A percentile compares a stretch with the other conserved stretches of the same genome.
Evolutionary conservation across 2,797 vertebrate species (phyloP).

Genomic region (Uromys caudimaculatus): DNA sequence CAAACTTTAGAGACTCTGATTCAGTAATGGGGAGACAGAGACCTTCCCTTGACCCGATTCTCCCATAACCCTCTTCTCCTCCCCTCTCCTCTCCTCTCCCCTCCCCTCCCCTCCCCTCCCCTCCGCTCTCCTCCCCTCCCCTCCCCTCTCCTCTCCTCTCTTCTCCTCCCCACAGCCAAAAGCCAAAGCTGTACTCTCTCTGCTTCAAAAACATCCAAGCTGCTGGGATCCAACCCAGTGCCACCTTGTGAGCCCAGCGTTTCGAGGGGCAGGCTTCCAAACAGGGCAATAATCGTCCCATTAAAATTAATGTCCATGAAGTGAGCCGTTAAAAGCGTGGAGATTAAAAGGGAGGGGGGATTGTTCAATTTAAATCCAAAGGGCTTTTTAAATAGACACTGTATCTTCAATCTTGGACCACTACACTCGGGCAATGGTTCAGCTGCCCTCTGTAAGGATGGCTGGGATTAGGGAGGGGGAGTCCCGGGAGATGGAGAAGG

Average conservation of each 20-base stretch:
- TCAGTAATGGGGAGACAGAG: not conserved
- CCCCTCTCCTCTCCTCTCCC: not conserved
- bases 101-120: too few relatives aligned
- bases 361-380: constrained; percentile 80
- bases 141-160: too few relatives aligned
- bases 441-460: constrained; percentile 64
- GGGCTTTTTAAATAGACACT: constrained; percentile 82
- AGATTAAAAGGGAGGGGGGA: constrained; percentile 79
- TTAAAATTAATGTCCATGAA: constrained; percentile 85
- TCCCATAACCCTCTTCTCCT: not conserved
- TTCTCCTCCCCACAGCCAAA: not conserved
- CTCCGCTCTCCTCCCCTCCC: too few relatives aligned
- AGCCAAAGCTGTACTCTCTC: constrained; percentile 50
- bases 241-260: constrained; percentile 76
- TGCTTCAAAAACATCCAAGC: constrained; percentile 70
- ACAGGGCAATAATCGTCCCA: constrained; percentile 83
- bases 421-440: constrained; percentile 57
- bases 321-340: constrained; percentile 83
- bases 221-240: constrained; percentile 74
- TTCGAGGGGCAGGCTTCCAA: constrained; percentile 82
- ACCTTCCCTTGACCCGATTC: not conserved
- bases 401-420: constrained; percentile 81
- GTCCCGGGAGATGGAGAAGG: constrained; percentile 65
- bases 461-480: constrained; percentile 74
- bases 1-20: not conserved